Base-by-base conservation (phyloP, 2,113 vertebrate genomes). In the Corythoichthys haematopterus region DNA sequence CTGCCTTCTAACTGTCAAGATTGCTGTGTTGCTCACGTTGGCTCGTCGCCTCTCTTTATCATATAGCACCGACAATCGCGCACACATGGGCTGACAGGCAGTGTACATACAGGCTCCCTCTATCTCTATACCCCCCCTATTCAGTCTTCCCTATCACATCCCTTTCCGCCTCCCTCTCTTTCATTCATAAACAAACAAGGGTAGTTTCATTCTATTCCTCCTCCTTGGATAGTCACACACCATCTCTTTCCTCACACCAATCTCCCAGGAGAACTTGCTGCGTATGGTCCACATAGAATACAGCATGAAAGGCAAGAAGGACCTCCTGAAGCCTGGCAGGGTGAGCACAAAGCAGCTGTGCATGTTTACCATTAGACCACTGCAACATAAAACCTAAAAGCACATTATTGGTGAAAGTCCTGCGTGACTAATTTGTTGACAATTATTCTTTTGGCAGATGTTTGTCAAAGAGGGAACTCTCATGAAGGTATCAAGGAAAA, bases 221-320 rank as follows among this genome's bases (percentile, higher is more conserved):
- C 66, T 82, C 79, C 65, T 47, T 82, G 37, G 53, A 48, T 77
- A 75, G 81, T 81, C 71, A 66, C 70, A 58, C 47, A 69, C 40
- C 48, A 74, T 80, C 70, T 70, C 62, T 58, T 13, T 53, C 13
- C 67, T 69, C 16, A 66, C 45, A 65, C 52, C 75, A 80, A 74
- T 77, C 59, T 69, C 35, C 56, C 80, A 99, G 97, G 97, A 98
- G 90, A 99, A 97, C 80, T 69, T 98, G 79, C 93, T 98, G 89
- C 95, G 96, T 75, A 89, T 99, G 88, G 94, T 98, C 74, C 94
- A 98, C 83, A 96, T 99, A 5, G 94, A 98, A 74, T 93, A 96
- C 91, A 98, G 95, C 1, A 87, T 99, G 62, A 91, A 82, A 68
- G 96, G 97, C 68, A 95, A 95, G 86, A 92, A 91, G 0, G 80